phyloP scores from a whole-genome alignment of 2,797 vertebrate species.

The Poecilia wingei region DNA sequence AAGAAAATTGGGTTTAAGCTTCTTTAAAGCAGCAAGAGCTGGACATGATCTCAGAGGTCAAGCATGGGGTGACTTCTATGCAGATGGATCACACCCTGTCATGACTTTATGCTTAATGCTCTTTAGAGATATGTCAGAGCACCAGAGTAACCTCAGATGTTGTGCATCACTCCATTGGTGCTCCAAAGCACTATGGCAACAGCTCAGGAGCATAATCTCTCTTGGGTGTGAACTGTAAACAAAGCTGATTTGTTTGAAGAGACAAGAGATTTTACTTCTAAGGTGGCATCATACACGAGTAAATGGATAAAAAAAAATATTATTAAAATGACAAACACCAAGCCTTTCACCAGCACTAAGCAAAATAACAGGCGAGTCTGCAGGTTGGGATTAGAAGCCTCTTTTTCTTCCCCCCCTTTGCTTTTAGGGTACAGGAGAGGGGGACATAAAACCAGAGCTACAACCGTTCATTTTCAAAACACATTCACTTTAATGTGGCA shows the following conservation, averaged over 20 bases:
- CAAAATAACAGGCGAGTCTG: conserved; percentile 43
- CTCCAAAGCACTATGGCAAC: conserved; percentile 67
- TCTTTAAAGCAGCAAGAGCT: conserved; percentile 14
- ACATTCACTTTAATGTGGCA: conserved; percentile 15
- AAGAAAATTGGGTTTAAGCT: conserved; percentile 25
- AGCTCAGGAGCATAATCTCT: conserved; percentile 61
- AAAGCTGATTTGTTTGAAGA: conserved; percentile 58
- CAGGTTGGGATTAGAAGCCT: conserved; percentile 18
- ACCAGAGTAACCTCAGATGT: conserved; percentile 56
- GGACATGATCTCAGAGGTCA: conserved; percentile 26
- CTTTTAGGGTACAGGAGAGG: conserved; percentile 12
- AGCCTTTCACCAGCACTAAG: conserved; percentile 27
- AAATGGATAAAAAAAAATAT: conserved; percentile 48
- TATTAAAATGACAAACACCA: conserved; percentile 55
- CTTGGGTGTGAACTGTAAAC: conserved; percentile 62
- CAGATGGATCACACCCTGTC: conserved; percentile 55
- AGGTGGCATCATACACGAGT: conserved; percentile 38
- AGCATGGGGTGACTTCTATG: conserved; percentile 50
- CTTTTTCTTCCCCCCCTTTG: conserved; percentile 14
- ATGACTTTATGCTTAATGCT: conserved; percentile 46
- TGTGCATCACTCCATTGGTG: conserved; percentile 65
- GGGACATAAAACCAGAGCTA: not conserved
- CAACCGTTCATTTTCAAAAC: conserved; percentile 29
- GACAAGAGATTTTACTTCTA: conserved; percentile 62
- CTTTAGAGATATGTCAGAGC: conserved; percentile 58